These are phyloP conservation scores for Cephalopterus ornatus DNA, from an alignment of 2,113 vertebrate species.

Conservation along the genomic window DNA sequence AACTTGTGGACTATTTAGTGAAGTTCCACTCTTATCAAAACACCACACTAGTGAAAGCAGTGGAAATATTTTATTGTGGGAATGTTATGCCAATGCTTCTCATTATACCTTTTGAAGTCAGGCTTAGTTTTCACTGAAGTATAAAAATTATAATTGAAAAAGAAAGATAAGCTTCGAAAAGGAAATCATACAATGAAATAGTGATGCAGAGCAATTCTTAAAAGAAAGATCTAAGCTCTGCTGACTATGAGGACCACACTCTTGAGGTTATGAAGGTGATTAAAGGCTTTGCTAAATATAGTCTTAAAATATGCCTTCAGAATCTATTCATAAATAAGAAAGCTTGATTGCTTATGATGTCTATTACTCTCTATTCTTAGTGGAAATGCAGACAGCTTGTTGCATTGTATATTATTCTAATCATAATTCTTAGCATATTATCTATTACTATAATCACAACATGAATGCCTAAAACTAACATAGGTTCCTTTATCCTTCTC, in stretches of 20 bases:
- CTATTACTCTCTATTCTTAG: not conserved
- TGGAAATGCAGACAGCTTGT: not conserved
- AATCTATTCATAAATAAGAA: not conserved
- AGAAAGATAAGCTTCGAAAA: not conserved
- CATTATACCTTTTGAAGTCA: not conserved
- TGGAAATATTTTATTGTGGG: not conserved
- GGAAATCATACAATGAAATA: not conserved
- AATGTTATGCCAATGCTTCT: not conserved
- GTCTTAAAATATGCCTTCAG: not conserved
- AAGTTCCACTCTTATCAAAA: not conserved
- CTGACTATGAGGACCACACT: not conserved
- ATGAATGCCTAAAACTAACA: not conserved
- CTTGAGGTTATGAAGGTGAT: not conserved
- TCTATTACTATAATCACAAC: not conserved
- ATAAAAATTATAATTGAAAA: not conserved
- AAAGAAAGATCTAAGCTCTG: not conserved
- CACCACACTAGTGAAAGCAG: not conserved
- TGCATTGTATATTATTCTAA: not conserved
- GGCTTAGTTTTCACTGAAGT: not conserved
- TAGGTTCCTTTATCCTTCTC: not conserved
- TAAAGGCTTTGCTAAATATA: slow-evolving; percentile 19
- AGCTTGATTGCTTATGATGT: not conserved
- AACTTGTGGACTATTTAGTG: not conserved
- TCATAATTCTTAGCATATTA: not conserved
- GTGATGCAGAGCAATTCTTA: not conserved